Evolutionary conservation across 2,888 invertebrate genomes (phyloP).

Genomic region (Entomobrya multifasciata): DNA sequence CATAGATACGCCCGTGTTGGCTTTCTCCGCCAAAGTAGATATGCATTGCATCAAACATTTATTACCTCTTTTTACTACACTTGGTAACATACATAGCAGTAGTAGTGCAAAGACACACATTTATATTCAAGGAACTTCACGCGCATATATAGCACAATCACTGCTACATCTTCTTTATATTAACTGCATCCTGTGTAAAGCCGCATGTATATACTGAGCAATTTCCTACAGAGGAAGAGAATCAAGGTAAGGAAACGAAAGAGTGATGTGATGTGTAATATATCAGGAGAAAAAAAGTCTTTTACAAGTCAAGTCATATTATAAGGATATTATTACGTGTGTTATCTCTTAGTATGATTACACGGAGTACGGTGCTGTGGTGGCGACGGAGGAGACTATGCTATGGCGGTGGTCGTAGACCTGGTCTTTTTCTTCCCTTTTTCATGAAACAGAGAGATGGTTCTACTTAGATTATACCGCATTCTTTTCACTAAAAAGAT

Average conservation of each 20-base stretch:
- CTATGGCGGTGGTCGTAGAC: background rate
- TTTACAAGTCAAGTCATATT: conserved; percentile 24
- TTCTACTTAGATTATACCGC: background rate
- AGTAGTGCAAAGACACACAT: background rate
- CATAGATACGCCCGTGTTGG: too few species aligned
- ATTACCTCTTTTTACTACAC: background rate
- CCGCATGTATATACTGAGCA: background rate
- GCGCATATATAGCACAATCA: background rate
- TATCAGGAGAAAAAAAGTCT: conserved; percentile 27
- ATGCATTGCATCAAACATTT: background rate
- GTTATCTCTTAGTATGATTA: conserved; percentile 59
- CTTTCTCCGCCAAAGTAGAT: background rate
- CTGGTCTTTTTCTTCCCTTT: background rate
- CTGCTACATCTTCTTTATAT: too few species aligned
- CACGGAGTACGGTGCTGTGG: background rate
- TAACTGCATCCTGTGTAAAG: background rate
- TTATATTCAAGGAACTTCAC: background rate
- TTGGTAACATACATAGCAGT: background rate
- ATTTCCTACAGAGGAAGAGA: background rate
- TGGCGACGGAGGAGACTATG: too few species aligned
- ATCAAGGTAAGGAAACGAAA: background rate
- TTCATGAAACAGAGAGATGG: background rate
- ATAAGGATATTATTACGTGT: conserved; percentile 55
- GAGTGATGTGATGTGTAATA: conserved; percentile 48
- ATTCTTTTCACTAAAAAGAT: background rate